phyloP scores from a whole-genome alignment of 2,797 vertebrate genomes.

The Acestrorhynchus altus region DNA sequence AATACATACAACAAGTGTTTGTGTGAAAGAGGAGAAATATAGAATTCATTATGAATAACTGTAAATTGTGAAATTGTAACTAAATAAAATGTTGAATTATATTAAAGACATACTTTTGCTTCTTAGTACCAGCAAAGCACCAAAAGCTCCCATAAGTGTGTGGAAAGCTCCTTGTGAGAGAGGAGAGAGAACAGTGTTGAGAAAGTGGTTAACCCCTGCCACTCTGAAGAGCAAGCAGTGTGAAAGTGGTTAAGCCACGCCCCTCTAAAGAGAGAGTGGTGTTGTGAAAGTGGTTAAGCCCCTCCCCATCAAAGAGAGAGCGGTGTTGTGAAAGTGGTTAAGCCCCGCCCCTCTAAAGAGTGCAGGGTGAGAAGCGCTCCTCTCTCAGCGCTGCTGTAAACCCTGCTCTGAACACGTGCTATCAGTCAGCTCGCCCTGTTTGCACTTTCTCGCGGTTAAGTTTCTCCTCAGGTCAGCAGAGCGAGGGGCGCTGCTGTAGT shows the following conservation, averaged over 20 bases:
- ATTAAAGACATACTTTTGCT: too few relatives aligned
- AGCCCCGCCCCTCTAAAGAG: constrained; percentile 34
- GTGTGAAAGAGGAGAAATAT: too few relatives aligned
- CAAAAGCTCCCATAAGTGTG: too few relatives aligned
- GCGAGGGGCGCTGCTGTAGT: constrained; percentile 11
- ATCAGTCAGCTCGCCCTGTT: neutral
- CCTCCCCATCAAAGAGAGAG: neutral
- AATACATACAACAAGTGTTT: too few relatives aligned
- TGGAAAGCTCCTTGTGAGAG: too few relatives aligned
- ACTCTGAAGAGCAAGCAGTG: neutral
- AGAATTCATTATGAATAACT: too few relatives aligned
- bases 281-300: too few relatives aligned
- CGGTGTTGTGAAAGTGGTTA: constrained; percentile 45
- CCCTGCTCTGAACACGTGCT: neutral
- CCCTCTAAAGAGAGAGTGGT: constrained; percentile 59
- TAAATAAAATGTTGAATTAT: too few relatives aligned
- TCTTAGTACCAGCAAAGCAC: too few relatives aligned
- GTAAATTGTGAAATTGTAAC: too few relatives aligned
- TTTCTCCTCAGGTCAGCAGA: constrained; percentile 44
- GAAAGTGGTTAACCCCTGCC: too few relatives aligned
- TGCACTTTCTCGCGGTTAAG: constrained; percentile 17
- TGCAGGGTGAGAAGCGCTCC: constrained; percentile 80
- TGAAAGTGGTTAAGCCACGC: constrained; percentile 49
- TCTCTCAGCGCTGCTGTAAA: constrained; percentile 74
- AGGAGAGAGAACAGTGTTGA: too few relatives aligned